Conservation (phyloP, 2,113 vertebrate genomes). For the Amia ocellicauda region DNA sequence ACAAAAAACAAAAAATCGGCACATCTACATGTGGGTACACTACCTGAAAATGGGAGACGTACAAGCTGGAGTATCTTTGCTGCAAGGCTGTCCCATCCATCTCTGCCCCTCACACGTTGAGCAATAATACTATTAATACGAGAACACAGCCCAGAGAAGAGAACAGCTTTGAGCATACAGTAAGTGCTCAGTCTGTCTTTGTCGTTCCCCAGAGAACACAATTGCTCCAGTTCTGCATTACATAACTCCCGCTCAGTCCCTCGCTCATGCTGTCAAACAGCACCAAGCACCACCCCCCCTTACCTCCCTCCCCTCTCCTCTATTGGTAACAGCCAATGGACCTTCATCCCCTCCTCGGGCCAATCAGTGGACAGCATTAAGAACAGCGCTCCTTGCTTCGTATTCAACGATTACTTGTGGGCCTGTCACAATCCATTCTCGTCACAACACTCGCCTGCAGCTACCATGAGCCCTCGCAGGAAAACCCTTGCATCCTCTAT, state of each 20-base stretch:
- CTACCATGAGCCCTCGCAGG: not conserved
- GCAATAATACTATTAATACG: slow-evolving; percentile 11
- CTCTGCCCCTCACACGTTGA: not conserved
- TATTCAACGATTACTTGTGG: slow-evolving; percentile 2
- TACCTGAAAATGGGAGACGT: slow-evolving; percentile 64
- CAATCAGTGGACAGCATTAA: slow-evolving; percentile 13
- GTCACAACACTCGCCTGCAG: slow-evolving; percentile 7
- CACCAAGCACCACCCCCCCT: slow-evolving; percentile 49
- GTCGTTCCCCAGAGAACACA: slow-evolving; percentile 18
- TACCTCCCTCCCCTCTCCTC: not conserved
- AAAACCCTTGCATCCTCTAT: not conserved
- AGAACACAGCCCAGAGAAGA: slow-evolving; percentile 19
- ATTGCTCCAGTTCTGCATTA: slow-evolving; percentile 43
- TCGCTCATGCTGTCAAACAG: slow-evolving; percentile 1
- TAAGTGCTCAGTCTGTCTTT: slow-evolving; percentile 1
- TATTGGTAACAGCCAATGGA: slow-evolving; percentile 4
- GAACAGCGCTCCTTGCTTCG: slow-evolving; percentile 2
- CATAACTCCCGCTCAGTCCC: slow-evolving; percentile 40
- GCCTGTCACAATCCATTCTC: slow-evolving; percentile 13
- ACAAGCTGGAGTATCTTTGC: slow-evolving; percentile 56
- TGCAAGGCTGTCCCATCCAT: slow-evolving; percentile 64
- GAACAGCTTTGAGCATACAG: slow-evolving; percentile 8
- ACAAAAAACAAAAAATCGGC: no score
- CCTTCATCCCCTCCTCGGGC: not conserved
- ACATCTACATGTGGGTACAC: not conserved